Percentiles rank a stretch among this genome's conserved stretches.
These are phyloP conservation scores for Erethizon dorsatum DNA, from an alignment of 2,797 vertebrate species.

Conservation along the genomic window DNA sequence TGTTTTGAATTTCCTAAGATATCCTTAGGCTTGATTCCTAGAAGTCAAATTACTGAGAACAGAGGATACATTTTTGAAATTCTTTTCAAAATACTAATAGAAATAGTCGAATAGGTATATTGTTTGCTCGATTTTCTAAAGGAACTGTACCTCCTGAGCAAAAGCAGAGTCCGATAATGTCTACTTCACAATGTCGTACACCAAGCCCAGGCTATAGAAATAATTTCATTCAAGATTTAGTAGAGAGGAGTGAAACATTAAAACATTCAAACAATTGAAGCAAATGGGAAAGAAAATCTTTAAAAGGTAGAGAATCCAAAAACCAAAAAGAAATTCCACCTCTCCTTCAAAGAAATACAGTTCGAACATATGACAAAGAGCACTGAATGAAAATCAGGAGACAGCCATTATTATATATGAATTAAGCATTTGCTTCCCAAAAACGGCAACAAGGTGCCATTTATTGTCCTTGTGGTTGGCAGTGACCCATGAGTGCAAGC, in stretches of 20 bases:
- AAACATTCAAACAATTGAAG: not conserved
- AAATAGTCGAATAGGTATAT: not conserved
- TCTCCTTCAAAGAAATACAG: not conserved
- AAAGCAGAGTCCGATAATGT: not conserved
- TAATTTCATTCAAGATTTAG: not conserved
- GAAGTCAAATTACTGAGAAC: not conserved
- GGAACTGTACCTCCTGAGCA: not conserved
- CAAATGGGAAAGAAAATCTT: not conserved
- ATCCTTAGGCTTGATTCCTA: not conserved
- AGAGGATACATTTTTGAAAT: not conserved
- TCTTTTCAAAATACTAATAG: not conserved
- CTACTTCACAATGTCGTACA: not conserved
- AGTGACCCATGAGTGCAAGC: not conserved
- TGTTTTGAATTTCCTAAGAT: constrained; percentile 5
- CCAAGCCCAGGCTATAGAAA: not conserved
- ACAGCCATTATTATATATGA: not conserved
- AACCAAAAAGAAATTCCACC: not conserved
- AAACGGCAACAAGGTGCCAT: constrained; percentile 47
- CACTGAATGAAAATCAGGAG: constrained; percentile 6
- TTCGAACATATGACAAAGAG: not conserved
- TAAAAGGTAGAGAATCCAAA: constrained; percentile 52
- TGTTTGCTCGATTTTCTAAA: constrained; percentile 21
- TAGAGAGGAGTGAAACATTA: not conserved
- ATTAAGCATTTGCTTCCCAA: constrained; percentile 54
- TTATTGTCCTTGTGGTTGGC: constrained; percentile 26